phyloP scores from a whole-genome alignment of 2,888 invertebrate genomes.

The Thereva nobilitata region DNA sequence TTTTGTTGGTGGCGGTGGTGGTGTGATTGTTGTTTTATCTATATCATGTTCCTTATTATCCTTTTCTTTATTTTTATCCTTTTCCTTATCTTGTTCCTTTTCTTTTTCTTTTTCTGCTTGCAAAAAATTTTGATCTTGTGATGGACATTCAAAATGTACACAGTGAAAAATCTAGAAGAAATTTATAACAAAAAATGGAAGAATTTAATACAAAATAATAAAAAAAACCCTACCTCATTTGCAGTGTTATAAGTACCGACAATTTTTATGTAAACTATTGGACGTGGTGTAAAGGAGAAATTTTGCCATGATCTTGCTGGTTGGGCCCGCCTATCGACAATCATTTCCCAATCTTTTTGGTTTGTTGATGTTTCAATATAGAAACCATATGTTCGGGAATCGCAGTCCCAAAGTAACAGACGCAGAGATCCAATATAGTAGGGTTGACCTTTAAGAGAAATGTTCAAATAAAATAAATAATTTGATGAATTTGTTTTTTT shows the following conservation, averaged over 20 bases:
- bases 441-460: constrained; percentile 72
- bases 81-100: constrained; percentile 3
- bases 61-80: background rate
- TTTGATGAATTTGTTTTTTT: background rate
- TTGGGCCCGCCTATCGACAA: constrained; percentile 85
- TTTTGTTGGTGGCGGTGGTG: no score
- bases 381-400: constrained; percentile 92
- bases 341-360: constrained; percentile 88
- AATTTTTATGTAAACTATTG: constrained; percentile 91
- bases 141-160: constrained; percentile 96
- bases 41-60: no score
- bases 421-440: constrained; percentile 89
- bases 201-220: background rate
- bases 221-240: constrained; percentile 73
- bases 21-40: no score
- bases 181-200: constrained; percentile 21
- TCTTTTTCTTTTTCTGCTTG: constrained; percentile 39
- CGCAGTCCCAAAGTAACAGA: constrained; percentile 96
- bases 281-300: constrained; percentile 78
- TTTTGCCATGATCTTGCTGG: constrained; percentile 93
- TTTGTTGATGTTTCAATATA: constrained; percentile 94
- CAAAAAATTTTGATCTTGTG: constrained; percentile 60
- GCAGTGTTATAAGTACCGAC: constrained; percentile 97
- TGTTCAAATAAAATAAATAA: background rate
- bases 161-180: constrained; percentile 86